Evolutionary conservation across 2,797 vertebrate genomes (phyloP), one percentile per base, ranked within the genome.

Genomic region (Diplodus puntazzo): DNA sequence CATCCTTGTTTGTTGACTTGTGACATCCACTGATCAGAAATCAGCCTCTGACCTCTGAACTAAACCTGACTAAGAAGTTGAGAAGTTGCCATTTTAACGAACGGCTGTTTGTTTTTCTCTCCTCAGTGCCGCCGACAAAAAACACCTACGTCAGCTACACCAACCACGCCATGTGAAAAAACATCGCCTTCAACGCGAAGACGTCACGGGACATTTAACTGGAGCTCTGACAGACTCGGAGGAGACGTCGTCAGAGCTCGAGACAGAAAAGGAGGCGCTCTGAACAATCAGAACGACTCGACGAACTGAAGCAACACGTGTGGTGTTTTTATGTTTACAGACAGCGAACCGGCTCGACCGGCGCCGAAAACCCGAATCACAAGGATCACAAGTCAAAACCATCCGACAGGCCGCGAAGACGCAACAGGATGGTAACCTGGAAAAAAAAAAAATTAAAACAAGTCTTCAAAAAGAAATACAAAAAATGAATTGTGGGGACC

Each of bases 91-190:
- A 23, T n/a, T 30, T 69, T 9, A 49, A 59, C 10, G 48, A 82
- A 30, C 30, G 45, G 10, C 13, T 65, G 17, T 80, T 72, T 21
- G 69, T 39, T 73, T 54, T 82, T 45, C 23, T 86, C 20, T 84
- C 64, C 30, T 49, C 92, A 98, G 97, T 96, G 80, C 96, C 97
- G 14, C 95, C 96, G 76, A 96, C 96, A 71, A 99, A 98, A 95
- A 98, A 96, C 46, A 98, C 97, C 73, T 99, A 98, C 79, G 97
- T 99, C 94, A 99, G 96, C 95, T 99, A 99, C 92, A 98, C 96
- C 89, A 99, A 99, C 94, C 98, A 99, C 82, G 95, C 96, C 91
- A 97, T 97, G 90, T 99, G 95, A 99, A 79, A 60, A 82, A 80
- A 74, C 13, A 5, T 54, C 42, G 2, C 43, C 52, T 64, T 55